Evolutionary conservation across 1,140 invertebrate species (phyloP).

Genomic region (Tribolium castaneum): DNA sequence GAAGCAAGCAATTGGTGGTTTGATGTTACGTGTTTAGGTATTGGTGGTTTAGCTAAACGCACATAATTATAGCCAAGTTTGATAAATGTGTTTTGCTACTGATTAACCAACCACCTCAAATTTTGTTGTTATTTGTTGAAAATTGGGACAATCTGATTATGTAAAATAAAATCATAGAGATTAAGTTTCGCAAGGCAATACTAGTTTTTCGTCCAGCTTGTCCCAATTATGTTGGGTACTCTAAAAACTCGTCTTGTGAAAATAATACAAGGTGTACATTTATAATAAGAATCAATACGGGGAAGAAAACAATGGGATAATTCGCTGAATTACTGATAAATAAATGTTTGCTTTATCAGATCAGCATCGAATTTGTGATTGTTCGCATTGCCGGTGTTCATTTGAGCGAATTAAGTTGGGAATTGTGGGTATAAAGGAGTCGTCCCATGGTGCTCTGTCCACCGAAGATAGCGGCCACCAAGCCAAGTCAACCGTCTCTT

Average conservation of each 20-base stretch:
- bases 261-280: constrained; percentile 14
- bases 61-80: neutral
- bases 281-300: neutral
- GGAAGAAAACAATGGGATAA: neutral
- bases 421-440: constrained; percentile 29
- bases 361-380: constrained; percentile 23
- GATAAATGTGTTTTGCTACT: neutral
- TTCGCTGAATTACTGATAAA: neutral
- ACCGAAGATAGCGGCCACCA: constrained; percentile 31
- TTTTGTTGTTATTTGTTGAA: neutral
- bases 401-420: constrained; percentile 31
- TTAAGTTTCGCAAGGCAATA: neutral
- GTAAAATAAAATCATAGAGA: neutral
- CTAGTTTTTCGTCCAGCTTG: neutral
- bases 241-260: constrained; percentile 3
- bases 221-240: neutral
- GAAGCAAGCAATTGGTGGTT: neutral
- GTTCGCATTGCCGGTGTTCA: constrained; percentile 15
- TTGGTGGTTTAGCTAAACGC: neutral
- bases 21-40: neutral
- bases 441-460: constrained; percentile 26
- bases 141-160: neutral
- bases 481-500: constrained; percentile 15
- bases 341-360: neutral
- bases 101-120: no score